Base-by-base conservation (phyloP, 2,888 invertebrate genomes). In the Sceliomorpha sp. region DNA sequence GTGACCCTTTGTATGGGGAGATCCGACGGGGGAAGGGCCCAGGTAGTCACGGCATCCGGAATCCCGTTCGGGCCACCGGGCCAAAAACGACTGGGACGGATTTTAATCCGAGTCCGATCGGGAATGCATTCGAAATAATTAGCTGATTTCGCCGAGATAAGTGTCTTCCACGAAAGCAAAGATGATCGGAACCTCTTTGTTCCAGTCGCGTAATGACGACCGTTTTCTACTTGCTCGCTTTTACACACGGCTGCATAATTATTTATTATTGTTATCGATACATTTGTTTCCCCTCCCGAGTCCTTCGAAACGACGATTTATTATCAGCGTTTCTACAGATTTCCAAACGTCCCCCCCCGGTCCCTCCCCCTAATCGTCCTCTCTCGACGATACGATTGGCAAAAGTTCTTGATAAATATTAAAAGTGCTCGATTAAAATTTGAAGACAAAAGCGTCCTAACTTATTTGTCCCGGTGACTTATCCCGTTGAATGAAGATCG, bases 61-160 rank as follows among this genome's bases (percentile, higher is more conserved):
- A 81, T 80, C 79, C 81, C 78, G 75, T 76, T 73, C 71, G 77
- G 76, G 74, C 76, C 75, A 75, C 72, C 80, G 79, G 77, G 56
- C 82, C 80, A 82, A 83, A 84, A 85, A 82, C 82, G 78, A 76
- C 72, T 71, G 70, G 70, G 74, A 76, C 80, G 79, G 79, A 83
- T 82, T 85, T 85, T 81, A 85, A 83, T 85, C 82, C 83, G 76
- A 62, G 58, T 76, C 74, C 80, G 85, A 87, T 85, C 82, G 84
- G 75, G 84, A 83, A 84, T 80, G 84, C 86, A 87, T 86, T 87
- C 82, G 82, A 88, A 88, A 88, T 88, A 88, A 88, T 88, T 88
- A 88, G 87, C 87, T 84, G 87, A 88, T 88, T 80, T 76, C 73
- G 74, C 75, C 66, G 74, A 82, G 84, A 86, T 86, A 84, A 69